phyloP scores from a whole-genome alignment of 1,140 invertebrate genomes.

The Eufriesea mexicana region DNA sequence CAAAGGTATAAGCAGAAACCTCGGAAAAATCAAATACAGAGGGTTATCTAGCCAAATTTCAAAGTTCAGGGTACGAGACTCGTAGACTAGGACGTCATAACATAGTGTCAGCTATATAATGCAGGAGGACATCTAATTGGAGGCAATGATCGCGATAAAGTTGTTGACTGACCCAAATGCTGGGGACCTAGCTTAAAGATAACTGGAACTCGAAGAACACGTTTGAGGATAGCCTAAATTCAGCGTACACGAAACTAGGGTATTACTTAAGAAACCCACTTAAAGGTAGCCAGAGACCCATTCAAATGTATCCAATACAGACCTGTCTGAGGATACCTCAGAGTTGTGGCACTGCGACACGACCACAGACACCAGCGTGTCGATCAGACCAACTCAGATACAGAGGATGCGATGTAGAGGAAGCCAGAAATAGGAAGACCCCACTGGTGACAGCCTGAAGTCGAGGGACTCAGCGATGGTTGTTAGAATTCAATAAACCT shows the following conservation, averaged over 20 bases:
- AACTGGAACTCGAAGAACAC: not conserved
- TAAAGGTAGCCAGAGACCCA: not conserved
- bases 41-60: no score
- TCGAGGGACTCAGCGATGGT: not conserved
- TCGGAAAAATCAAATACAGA: no score
- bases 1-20: no score
- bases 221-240: not conserved
- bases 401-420: not conserved
- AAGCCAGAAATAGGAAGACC: not conserved
- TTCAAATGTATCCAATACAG: not conserved
- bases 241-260: not conserved
- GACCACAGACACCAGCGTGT: not conserved
- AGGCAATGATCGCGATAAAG: not conserved
- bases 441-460: not conserved
- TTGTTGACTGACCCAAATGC: not conserved
- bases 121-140: not conserved
- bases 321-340: not conserved
- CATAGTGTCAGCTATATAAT: no score
- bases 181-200: no score
- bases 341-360: not conserved
- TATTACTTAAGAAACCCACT: not conserved
- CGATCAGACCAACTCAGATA: not conserved
- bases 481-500: not conserved
- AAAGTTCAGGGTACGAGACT: not conserved
- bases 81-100: not conserved